phyloP scores from a whole-genome alignment of 1,140 invertebrate species.

The Apis mellifera region Amel_HAv3.1 CM009939.2:12109501-12110000 shows the following conservation, averaged over 20 bases:
- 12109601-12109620: background rate
- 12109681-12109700: too few species aligned
- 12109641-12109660: too few species aligned
- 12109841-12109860: background rate
- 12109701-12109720: too few species aligned
- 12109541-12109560: too few species aligned
- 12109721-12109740: too few species aligned
- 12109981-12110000: conserved; percentile 57
- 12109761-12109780: too few species aligned
- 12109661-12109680: too few species aligned
- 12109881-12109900: too few species aligned
- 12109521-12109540: background rate
- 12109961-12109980: conserved; percentile 16
- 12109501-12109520: background rate
- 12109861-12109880: too few species aligned
- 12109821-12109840: background rate
- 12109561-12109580: background rate
- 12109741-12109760: too few species aligned
- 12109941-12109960: conserved; percentile 9
- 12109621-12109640: background rate
- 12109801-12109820: too few species aligned
- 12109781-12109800: too few species aligned
- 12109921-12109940: conserved; percentile 1
- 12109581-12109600: background rate
- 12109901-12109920: conserved; percentile 4